Conservation (phyloP, 1,140 invertebrate species). For the Mylabris phalerata region DNA sequence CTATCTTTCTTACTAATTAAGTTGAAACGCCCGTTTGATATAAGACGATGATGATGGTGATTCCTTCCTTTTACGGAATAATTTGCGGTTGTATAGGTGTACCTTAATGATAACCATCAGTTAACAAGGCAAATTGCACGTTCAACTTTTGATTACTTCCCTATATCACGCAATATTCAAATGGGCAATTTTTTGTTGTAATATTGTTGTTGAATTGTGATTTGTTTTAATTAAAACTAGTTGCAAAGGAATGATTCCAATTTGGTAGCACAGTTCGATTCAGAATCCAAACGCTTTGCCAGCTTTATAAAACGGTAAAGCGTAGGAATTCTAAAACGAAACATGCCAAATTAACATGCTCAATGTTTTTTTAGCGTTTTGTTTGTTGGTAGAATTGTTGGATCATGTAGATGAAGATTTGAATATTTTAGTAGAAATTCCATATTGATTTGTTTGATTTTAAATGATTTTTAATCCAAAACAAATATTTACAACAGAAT, state of each 20-base stretch:
- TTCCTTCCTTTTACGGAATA: neutral
- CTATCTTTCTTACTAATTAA: too few relatives aligned
- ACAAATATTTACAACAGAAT: neutral
- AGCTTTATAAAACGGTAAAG: slow-evolving; percentile 58
- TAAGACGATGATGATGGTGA: too few relatives aligned
- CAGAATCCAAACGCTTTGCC: slow-evolving; percentile 77
- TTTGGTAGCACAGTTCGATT: slow-evolving; percentile 47
- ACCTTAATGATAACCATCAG: slow-evolving; percentile 17
- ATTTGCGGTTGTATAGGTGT: slow-evolving; percentile 11
- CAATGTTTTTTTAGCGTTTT: too few relatives aligned
- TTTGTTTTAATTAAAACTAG: slow-evolving; percentile 6
- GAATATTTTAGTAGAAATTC: too few relatives aligned
- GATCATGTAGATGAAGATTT: too few relatives aligned
- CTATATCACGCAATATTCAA: too few relatives aligned
- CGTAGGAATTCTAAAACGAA: slow-evolving; percentile 73
- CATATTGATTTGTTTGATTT: too few relatives aligned
- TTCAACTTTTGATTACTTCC: too few relatives aligned
- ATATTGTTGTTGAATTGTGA: too few relatives aligned
- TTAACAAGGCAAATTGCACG: slow-evolving; percentile 4
- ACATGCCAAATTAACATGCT: slow-evolving; percentile 31
- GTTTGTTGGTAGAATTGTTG: too few relatives aligned
- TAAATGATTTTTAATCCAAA: neutral
- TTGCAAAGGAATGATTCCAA: neutral
- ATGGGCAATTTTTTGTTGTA: too few relatives aligned
- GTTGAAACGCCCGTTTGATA: too few relatives aligned